A percentile compares a stretch with the other conserved stretches of the same genome.
phyloP scores from a whole-genome alignment of 1,140 invertebrate species.

The Colletes latitarsis region DNA sequence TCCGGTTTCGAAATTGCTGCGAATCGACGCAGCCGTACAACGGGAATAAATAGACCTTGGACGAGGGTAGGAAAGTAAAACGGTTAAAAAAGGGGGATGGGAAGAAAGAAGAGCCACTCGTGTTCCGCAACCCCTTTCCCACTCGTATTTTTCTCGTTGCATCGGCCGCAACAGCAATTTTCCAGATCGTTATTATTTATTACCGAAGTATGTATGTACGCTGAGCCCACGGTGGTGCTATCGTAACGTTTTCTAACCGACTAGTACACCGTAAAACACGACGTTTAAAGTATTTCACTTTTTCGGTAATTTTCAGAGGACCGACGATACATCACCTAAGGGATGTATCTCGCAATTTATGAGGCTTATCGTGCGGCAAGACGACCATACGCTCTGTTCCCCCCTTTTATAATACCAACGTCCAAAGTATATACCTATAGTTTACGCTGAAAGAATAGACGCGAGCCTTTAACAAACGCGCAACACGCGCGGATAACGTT shows the following conservation, averaged over 20 bases:
- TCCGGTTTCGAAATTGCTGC: conserved; percentile 44
- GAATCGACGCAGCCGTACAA: conserved; percentile 30
- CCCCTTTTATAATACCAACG: background rate
- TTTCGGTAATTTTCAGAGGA: background rate
- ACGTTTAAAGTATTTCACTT: background rate
- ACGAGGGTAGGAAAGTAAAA: background rate
- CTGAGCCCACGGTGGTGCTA: background rate
- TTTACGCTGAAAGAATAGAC: background rate
- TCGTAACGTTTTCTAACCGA: conserved; percentile 22
- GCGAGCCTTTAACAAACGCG: no score
- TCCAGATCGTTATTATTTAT: conserved; percentile 56
- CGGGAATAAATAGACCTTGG: conserved; percentile 23
- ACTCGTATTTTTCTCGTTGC: conserved; percentile 31
- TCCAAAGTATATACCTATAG: background rate
- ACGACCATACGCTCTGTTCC: background rate
- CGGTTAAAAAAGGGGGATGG: conserved; percentile 1
- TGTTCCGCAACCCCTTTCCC: background rate
- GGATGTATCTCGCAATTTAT: background rate
- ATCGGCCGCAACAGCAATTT: conserved; percentile 34
- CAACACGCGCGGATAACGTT: background rate
- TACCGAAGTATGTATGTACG: conserved; percentile 27
- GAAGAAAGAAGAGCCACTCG: background rate
- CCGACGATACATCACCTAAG: no score
- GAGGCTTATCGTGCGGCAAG: background rate
- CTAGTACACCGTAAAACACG: background rate